Evolutionary conservation across 2,113 vertebrate genomes (phyloP).

Genomic region (Sakesphorus luctuosus): DNA sequence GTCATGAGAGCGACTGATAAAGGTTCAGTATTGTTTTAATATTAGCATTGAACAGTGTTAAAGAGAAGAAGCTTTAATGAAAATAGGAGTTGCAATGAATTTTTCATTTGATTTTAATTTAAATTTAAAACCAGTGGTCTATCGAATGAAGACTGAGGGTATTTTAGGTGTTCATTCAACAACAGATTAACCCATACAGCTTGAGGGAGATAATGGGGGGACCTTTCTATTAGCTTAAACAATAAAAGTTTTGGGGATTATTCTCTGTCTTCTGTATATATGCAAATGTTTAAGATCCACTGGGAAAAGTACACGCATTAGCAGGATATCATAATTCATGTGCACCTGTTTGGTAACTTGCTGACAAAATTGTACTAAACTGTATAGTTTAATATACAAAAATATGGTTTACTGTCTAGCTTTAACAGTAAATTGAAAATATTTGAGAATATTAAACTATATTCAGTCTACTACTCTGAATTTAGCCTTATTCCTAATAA

Average conservation of each 20-base stretch:
- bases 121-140: neutral
- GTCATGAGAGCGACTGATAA: neutral
- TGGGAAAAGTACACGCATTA: neutral
- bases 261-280: neutral
- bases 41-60: neutral
- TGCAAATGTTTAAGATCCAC: neutral
- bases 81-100: neutral
- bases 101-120: neutral
- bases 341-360: neutral
- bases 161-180: neutral
- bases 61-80: neutral
- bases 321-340: neutral
- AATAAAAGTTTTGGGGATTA: neutral
- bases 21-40: neutral
- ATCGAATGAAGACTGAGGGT: neutral
- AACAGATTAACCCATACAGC: neutral
- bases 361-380: neutral
- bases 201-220: neutral
- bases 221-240: neutral
- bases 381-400: neutral
- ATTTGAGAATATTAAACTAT: neutral
- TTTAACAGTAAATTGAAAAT: neutral
- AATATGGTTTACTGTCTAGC: neutral
- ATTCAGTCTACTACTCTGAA: neutral
- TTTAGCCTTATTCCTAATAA: neutral